phyloP scores from a whole-genome alignment of 1,140 invertebrate genomes.

The Bombus huntii region DNA sequence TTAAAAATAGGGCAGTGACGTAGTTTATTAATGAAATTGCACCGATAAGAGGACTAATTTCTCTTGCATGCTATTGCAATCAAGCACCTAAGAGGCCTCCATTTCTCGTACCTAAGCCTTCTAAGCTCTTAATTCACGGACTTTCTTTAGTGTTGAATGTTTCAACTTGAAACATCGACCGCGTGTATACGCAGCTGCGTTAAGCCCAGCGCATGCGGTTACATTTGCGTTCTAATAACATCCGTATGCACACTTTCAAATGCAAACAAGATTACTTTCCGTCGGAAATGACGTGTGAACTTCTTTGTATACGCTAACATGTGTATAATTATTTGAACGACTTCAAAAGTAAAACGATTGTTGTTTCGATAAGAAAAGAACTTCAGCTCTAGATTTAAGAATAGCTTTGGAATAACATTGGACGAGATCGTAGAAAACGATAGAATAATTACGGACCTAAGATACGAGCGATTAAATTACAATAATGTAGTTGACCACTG shows the following conservation, averaged over 20 bases:
- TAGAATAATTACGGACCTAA: neutral
- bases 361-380: too few species aligned
- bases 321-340: neutral
- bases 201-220: neutral
- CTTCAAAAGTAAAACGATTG: neutral
- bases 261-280: neutral
- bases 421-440: neutral
- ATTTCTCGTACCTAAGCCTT: neutral
- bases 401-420: too few species aligned
- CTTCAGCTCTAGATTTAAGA: too few species aligned
- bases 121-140: slow-evolving; percentile 19
- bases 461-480: neutral
- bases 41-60: slow-evolving; percentile 14
- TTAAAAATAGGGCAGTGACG: slow-evolving; percentile 8
- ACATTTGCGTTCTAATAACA: neutral
- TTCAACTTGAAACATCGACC: slow-evolving; percentile 16
- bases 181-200: neutral
- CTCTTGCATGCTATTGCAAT: slow-evolving; percentile 13
- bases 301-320: neutral
- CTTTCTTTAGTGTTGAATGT: slow-evolving; percentile 18
- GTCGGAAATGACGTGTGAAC: neutral
- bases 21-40: slow-evolving; percentile 43
- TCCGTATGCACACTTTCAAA: neutral
- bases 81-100: neutral
- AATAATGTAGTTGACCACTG: too few species aligned